These are phyloP conservation scores for Drosophila azteca DNA, from an alignment of 1,140 invertebrate species.

Conservation along the genomic window DNA sequence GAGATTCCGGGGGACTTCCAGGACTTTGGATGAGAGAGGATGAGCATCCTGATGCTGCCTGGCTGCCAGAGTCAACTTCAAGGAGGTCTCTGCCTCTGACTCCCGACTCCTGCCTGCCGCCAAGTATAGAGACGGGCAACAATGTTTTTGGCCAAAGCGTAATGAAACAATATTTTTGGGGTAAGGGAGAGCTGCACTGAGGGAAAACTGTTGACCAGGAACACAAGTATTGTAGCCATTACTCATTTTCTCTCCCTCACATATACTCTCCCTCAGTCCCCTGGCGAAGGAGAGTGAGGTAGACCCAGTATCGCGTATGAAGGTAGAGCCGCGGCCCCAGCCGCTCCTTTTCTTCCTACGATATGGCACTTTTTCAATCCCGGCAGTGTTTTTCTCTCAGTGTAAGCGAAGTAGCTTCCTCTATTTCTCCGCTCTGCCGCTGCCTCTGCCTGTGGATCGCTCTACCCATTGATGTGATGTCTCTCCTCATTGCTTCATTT, in stretches of 20 bases:
- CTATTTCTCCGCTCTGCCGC: neutral
- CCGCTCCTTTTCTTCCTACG: no score
- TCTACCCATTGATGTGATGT: neutral
- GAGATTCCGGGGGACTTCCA: conserved; percentile 27
- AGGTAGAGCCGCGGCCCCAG: no score
- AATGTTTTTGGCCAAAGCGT: conserved; percentile 66
- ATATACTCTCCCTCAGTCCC: no score
- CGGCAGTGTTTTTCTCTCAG: neutral
- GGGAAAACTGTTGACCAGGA: neutral
- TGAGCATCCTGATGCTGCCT: neutral
- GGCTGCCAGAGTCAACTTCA: conserved; percentile 8
- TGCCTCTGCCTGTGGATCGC: no score
- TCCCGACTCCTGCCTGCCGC: neutral
- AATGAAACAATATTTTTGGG: conserved; percentile 71
- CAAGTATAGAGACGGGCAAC: conserved; percentile 23
- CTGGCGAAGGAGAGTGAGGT: no score
- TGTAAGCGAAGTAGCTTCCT: conserved; percentile 12
- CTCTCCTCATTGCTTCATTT: conserved; percentile 24
- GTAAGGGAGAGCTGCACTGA: neutral
- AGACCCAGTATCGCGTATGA: no score
- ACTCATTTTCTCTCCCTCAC: no score
- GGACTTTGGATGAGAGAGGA: neutral
- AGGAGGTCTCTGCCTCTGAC: conserved; percentile 19
- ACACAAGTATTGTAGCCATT: no score
- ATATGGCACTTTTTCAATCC: no score